These are phyloP conservation scores for Fragum whitleyi DNA, from an alignment of 2,888 invertebrate species.

Conservation along the genomic window DNA sequence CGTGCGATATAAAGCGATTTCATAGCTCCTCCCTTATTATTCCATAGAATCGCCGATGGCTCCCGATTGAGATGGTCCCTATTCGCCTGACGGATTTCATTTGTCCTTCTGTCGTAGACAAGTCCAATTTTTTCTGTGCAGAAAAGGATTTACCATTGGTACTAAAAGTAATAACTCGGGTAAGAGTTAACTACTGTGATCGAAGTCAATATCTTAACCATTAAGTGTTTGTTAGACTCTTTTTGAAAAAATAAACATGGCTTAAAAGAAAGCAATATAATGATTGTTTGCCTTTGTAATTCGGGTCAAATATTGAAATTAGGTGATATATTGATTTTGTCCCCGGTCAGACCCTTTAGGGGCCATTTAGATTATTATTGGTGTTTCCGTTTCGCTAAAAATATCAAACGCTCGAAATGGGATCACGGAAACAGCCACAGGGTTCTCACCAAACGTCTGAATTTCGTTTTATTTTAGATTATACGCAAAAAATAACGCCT, in stretches of 20 bases:
- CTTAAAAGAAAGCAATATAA: slow-evolving; percentile 11
- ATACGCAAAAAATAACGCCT: no score
- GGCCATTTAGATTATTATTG: neutral
- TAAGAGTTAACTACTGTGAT: neutral
- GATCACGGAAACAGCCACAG: slow-evolving; percentile 11
- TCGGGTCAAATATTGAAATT: slow-evolving; percentile 51
- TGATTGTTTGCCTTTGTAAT: slow-evolving; percentile 11
- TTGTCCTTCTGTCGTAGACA: no score
- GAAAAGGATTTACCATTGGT: no score
- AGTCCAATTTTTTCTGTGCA: no score
- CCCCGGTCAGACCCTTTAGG: slow-evolving; percentile 13
- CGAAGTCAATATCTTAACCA: neutral
- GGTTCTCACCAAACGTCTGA: neutral
- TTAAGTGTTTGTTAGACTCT: slow-evolving; percentile 15
- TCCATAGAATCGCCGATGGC: no score
- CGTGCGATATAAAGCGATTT: no score
- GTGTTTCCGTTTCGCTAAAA: slow-evolving; percentile 28
- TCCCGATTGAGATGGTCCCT: no score
- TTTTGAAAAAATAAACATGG: neutral
- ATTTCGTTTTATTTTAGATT: no score
- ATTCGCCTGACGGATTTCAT: no score
- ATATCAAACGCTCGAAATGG: neutral
- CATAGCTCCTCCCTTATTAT: no score
- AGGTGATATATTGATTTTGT: slow-evolving; percentile 59
- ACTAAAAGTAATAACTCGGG: no score